These are phyloP conservation scores for Boleophthalmus pectinirostris DNA, from an alignment of 2,113 vertebrate species.

Conservation along the genomic window DNA sequence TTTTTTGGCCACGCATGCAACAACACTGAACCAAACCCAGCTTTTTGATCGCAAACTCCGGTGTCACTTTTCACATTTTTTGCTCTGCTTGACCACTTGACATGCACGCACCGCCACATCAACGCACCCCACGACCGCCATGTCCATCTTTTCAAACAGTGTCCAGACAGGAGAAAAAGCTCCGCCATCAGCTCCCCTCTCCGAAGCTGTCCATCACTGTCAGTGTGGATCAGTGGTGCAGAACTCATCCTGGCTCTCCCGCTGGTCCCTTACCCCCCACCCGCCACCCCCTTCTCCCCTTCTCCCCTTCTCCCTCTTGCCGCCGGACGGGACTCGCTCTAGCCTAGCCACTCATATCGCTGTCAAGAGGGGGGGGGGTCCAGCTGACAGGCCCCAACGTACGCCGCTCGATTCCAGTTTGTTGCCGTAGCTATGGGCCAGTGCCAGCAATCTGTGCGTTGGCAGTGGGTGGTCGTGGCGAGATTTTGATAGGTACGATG, in stretches of 20 bases:
- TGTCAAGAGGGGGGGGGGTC: constrained; percentile 56
- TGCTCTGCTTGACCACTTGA: constrained; percentile 64
- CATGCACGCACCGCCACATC: constrained; percentile 40
- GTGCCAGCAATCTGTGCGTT: constrained; percentile 63
- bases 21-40: constrained; percentile 28
- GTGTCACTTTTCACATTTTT: constrained; percentile 57
- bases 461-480: constrained; percentile 59
- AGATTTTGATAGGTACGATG: constrained; percentile 58
- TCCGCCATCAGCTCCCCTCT: constrained; percentile 75
- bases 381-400: constrained; percentile 61
- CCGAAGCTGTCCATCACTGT: constrained; percentile 80
- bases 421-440: constrained; percentile 54
- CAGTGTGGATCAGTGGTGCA: constrained; percentile 76
- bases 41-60: constrained; percentile 49
- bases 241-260: constrained; percentile 74
- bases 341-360: constrained; percentile 68
- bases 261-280: constrained; percentile 52
- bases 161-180: constrained; percentile 72
- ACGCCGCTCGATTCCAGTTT: constrained; percentile 69
- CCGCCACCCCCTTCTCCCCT: neutral
- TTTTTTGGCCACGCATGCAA: neutral
- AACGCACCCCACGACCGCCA: constrained; percentile 63
- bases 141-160: constrained; percentile 75
- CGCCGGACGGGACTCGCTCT: constrained; percentile 61
- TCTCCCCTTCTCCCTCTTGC: neutral